phyloP scores from a whole-genome alignment of 2,797 vertebrate genomes.

The Enteromius afrohamiltoni region DNA sequence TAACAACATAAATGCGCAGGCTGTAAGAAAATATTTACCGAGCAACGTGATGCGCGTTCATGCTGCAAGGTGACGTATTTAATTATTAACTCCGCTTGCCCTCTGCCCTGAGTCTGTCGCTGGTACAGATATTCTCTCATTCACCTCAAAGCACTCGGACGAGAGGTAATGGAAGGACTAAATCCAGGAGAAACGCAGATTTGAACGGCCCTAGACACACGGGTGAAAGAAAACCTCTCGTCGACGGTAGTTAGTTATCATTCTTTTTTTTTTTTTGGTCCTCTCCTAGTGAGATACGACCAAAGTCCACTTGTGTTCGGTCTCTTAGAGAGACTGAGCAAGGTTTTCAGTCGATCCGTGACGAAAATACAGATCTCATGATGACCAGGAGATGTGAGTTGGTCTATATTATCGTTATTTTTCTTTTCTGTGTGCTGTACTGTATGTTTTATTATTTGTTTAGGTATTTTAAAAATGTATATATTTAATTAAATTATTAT shows the following conservation, averaged over 20 bases:
- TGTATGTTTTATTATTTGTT: neutral
- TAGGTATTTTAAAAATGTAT: neutral
- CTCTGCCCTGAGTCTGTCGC: neutral
- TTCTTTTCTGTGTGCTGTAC: neutral
- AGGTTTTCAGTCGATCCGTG: neutral
- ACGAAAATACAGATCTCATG: neutral
- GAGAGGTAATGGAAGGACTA: neutral
- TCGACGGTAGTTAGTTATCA: neutral
- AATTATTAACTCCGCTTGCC: constrained; percentile 10
- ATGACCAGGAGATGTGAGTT: constrained; percentile 24
- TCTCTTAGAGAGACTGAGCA: neutral
- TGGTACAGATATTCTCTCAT: neutral
- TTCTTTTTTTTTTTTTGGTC: no score
- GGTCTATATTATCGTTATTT: neutral
- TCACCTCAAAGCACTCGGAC: neutral
- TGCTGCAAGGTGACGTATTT: neutral
- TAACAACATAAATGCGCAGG: neutral
- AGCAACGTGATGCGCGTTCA: neutral
- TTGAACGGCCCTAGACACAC: neutral
- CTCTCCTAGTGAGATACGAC: neutral
- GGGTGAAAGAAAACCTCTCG: neutral
- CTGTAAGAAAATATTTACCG: neutral
- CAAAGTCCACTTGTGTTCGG: neutral
- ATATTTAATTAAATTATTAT: neutral
- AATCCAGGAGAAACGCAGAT: neutral